Percentiles rank a stretch among this genome's conserved stretches.
phyloP scores from a whole-genome alignment of 1,140 invertebrate species.

The Mamestra configurata region DNA sequence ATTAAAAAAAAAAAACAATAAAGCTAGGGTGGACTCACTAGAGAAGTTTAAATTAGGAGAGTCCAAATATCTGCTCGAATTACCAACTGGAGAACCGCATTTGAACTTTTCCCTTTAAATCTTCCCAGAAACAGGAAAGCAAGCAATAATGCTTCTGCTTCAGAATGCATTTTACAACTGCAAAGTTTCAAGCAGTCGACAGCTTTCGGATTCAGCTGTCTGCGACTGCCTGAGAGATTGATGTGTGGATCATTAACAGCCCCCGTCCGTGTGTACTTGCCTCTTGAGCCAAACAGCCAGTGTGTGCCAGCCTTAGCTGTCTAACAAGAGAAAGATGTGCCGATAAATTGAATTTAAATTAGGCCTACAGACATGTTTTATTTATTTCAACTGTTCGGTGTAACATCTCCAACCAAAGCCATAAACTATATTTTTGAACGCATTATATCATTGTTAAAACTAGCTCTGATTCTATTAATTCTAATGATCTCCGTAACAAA shows the following conservation, averaged over 20 bases:
- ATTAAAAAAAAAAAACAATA: neutral
- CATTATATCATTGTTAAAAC: neutral
- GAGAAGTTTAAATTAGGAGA: neutral
- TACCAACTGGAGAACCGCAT: neutral
- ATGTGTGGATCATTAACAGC: conserved; percentile 45
- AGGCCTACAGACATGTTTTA: conserved; percentile 19
- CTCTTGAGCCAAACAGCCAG: neutral
- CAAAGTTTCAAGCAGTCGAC: conserved; percentile 18
- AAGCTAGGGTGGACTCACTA: too few species aligned
- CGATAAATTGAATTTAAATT: conserved; percentile 42
- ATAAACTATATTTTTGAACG: neutral
- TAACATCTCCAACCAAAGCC: neutral
- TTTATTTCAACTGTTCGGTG: conserved; percentile 7
- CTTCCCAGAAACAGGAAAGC: neutral
- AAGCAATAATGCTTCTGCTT: conserved; percentile 35
- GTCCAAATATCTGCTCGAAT: neutral
- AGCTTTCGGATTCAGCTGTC: conserved; percentile 40
- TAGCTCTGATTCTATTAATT: neutral
- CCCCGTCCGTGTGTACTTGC: conserved; percentile 10
- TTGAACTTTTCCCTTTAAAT: conserved; percentile 13
- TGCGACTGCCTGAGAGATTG: conserved; percentile 35
- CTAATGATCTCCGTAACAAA: conserved; percentile 10
- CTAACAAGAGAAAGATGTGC: conserved; percentile 40
- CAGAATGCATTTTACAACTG: conserved; percentile 37
- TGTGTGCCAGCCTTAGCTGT: conserved; percentile 22